Conservation (phyloP, 2,113 vertebrate genomes). For the Empidonax alnorum region DNA sequence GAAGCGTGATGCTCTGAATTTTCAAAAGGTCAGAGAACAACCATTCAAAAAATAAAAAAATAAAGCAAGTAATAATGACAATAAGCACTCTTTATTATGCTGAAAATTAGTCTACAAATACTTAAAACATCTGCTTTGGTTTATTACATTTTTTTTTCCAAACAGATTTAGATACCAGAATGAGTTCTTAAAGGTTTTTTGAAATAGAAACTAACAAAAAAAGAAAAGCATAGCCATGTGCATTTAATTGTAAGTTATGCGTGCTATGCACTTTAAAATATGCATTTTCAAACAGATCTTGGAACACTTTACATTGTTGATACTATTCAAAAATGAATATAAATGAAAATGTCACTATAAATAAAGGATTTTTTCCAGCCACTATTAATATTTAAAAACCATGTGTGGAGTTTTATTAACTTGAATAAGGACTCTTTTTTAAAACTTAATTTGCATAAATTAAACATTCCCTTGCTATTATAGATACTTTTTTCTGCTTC, state of each 20-base stretch:
- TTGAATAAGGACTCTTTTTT: not conserved
- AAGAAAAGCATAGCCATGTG: not conserved
- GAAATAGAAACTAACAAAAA: not conserved
- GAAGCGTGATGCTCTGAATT: not conserved
- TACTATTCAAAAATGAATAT: conserved; percentile 40
- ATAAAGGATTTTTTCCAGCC: conserved; percentile 38
- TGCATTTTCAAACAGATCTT: conserved; percentile 20
- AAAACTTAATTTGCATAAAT: conserved; percentile 57
- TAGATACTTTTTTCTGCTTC: conserved; percentile 54
- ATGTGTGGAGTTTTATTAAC: conserved; percentile 55
- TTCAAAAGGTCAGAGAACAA: conserved; percentile 13
- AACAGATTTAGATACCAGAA: not conserved
- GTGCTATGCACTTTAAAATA: conserved; percentile 22
- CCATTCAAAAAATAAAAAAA: not conserved
- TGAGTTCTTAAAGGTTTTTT: not conserved
- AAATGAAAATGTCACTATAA: conserved; percentile 63
- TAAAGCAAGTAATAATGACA: not conserved
- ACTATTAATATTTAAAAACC: conserved; percentile 66
- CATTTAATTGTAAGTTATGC: conserved; percentile 21
- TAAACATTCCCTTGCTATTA: conserved; percentile 54
- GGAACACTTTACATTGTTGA: conserved; percentile 30
- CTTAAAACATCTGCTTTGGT: not conserved
- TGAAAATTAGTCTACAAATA: not conserved
- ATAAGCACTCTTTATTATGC: not conserved
- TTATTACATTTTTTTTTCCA: not conserved